Conservation (phyloP, 1,140 invertebrate genomes). For the Dendrolimus punctatus region DNA sequence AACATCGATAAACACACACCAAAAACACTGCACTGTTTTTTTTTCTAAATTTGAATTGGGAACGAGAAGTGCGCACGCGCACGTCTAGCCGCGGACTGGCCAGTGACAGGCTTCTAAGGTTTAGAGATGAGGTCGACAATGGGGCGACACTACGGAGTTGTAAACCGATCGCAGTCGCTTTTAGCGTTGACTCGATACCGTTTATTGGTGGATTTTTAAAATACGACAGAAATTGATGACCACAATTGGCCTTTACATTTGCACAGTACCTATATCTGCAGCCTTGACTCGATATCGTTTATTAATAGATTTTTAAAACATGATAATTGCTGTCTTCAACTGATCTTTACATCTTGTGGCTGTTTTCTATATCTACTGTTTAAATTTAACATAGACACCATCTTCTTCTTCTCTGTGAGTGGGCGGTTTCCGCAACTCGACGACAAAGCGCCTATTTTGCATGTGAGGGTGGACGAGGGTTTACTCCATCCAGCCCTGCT, state of each 20-base stretch:
- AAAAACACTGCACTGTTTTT: conserved; percentile 27
- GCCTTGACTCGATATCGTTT: conserved; percentile 9
- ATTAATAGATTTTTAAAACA: not conserved
- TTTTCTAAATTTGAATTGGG: conserved; percentile 10
- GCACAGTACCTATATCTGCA: too few relatives aligned
- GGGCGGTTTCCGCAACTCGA: too few relatives aligned
- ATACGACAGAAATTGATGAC: too few relatives aligned
- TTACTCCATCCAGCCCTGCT: too few relatives aligned
- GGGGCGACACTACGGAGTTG: conserved; percentile 27
- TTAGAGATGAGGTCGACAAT: conserved; percentile 30
- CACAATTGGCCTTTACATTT: too few relatives aligned
- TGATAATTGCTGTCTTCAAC: too few relatives aligned
- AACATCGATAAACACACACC: conserved; percentile 13
- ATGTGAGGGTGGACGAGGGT: too few relatives aligned
- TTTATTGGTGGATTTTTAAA: not conserved
- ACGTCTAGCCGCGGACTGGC: conserved; percentile 32
- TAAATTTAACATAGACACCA: too few relatives aligned
- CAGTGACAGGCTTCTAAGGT: conserved; percentile 30
- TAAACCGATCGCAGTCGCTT: conserved; percentile 4
- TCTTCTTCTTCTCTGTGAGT: too few relatives aligned
- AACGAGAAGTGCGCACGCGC: conserved; percentile 37
- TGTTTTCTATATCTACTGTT: too few relatives aligned
- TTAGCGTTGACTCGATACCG: conserved; percentile 10
- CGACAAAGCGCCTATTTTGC: too few relatives aligned
- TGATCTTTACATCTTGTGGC: too few relatives aligned